phyloP scores from a whole-genome alignment of 2,888 invertebrate species.

The Deilephila elpenor region DNA sequence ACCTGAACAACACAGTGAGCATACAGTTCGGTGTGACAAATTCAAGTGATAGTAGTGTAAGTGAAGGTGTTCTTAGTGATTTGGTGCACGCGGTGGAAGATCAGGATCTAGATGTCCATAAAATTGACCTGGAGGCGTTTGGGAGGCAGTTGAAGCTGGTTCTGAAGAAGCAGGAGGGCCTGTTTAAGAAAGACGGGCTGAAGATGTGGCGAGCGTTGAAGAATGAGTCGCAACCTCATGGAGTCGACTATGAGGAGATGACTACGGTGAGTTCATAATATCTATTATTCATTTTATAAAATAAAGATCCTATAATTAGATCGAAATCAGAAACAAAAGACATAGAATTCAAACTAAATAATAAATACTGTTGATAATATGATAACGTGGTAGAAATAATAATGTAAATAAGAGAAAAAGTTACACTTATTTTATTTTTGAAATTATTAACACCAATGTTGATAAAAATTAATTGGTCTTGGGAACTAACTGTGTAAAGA shows the following conservation, averaged over 20 bases:
- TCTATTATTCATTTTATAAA: neutral
- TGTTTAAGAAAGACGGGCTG: slow-evolving; percentile 90
- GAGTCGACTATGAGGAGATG: slow-evolving; percentile 91
- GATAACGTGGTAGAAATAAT: too few relatives aligned
- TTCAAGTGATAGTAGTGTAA: slow-evolving; percentile 65
- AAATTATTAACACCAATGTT: too few relatives aligned
- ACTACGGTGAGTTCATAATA: slow-evolving; percentile 86
- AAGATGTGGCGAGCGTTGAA: slow-evolving; percentile 93
- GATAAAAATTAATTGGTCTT: too few relatives aligned
- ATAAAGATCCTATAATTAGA: too few relatives aligned
- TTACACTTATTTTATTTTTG: too few relatives aligned
- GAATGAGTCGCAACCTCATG: slow-evolving; percentile 90
- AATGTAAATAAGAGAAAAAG: too few relatives aligned
- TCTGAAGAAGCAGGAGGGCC: slow-evolving; percentile 90
- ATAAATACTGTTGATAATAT: too few relatives aligned
- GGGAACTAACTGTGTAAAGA: neutral
- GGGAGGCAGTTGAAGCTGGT: slow-evolving; percentile 90
- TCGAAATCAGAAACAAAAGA: too few relatives aligned
- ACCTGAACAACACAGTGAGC: slow-evolving; percentile 75
- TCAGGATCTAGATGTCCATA: slow-evolving; percentile 83
- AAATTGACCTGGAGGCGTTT: slow-evolving; percentile 91
- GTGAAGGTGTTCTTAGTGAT: slow-evolving; percentile 58
- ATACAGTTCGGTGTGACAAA: slow-evolving; percentile 71
- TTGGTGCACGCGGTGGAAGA: slow-evolving; percentile 64
- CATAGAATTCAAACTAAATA: too few relatives aligned